Conservation (phyloP, 2,797 vertebrate genomes). For the Danio jaintianensis region DNA sequence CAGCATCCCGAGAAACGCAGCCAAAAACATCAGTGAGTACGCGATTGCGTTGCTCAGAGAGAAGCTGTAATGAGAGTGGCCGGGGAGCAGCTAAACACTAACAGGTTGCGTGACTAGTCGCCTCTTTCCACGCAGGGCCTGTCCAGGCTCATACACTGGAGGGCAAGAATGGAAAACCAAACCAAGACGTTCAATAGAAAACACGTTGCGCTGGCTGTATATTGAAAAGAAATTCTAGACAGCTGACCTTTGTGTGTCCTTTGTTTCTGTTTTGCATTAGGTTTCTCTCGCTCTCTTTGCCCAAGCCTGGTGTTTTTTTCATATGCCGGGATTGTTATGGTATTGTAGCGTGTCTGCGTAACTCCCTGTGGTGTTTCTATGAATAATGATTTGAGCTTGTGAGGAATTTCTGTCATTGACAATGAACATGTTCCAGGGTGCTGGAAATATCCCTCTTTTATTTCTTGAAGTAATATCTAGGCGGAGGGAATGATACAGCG, state of each 20-base stretch:
- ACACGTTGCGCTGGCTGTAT: slow-evolving; percentile 71
- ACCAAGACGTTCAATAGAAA: slow-evolving; percentile 75
- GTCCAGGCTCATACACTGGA: slow-evolving; percentile 41
- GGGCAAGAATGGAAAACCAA: slow-evolving; percentile 70
- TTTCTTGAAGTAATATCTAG: slow-evolving; percentile 38
- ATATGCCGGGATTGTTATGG: slow-evolving; percentile 13
- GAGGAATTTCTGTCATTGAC: slow-evolving; percentile 45
- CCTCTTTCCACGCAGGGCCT: slow-evolving; percentile 6
- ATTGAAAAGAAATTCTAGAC: slow-evolving; percentile 78
- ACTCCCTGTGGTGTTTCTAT: slow-evolving; percentile 51
- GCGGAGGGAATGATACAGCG: slow-evolving; percentile 32
- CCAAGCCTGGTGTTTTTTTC: slow-evolving; percentile 15
- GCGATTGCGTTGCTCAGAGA: slow-evolving; percentile 15
- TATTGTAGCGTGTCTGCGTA: slow-evolving; percentile 29
- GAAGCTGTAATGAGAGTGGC: slow-evolving; percentile 34
- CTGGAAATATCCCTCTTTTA: slow-evolving; percentile 48
- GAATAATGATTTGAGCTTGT: slow-evolving; percentile 55
- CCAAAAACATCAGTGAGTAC: slow-evolving; percentile 73
- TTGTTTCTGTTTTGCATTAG: slow-evolving; percentile 78
- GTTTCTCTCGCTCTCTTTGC: slow-evolving; percentile 58
- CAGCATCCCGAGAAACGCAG: slow-evolving; percentile 65
- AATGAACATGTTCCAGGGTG: slow-evolving; percentile 47
- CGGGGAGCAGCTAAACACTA: slow-evolving; percentile 15
- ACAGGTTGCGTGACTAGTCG: slow-evolving; percentile 39
- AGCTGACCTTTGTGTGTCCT: slow-evolving; percentile 76